Evolutionary conservation across 2,797 vertebrate genomes (phyloP).

Genomic region (Enteromius radiatus): DNA sequence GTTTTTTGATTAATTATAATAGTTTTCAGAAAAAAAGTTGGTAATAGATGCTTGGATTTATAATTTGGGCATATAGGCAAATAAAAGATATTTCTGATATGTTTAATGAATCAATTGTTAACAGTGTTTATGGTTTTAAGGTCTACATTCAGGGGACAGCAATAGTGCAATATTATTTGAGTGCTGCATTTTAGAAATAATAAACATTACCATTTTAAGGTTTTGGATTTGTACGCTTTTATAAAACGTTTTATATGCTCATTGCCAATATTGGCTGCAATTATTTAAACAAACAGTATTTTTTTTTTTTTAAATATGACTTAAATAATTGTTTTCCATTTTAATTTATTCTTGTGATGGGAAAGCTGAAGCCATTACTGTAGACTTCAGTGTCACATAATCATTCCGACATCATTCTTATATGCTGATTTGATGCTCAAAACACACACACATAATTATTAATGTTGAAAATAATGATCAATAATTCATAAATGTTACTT

Average conservation of each 20-base stretch:
- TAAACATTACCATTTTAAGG: not conserved
- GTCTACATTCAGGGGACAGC: not conserved
- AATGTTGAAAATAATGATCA: not conserved
- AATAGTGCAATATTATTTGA: not conserved
- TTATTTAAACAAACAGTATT: not conserved
- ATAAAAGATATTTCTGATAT: not conserved
- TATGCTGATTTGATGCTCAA: not conserved
- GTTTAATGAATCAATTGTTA: not conserved
- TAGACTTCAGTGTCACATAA: not conserved
- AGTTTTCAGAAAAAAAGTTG: conserved; percentile 47
- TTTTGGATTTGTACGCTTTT: not conserved
- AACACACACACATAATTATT: not conserved
- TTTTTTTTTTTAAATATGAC: not conserved
- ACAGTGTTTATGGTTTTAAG: not conserved
- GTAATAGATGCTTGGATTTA: not conserved
- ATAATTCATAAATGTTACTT: not conserved
- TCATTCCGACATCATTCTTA: not conserved
- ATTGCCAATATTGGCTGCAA: not conserved
- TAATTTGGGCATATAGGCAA: not conserved
- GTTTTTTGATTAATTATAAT: conserved; percentile 72
- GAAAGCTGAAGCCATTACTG: not conserved
- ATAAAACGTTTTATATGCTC: not conserved
- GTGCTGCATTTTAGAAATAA: not conserved
- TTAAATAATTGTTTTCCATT: not conserved
- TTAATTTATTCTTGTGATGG: not conserved